Base-by-base conservation (phyloP, 2,888 invertebrate species). In the Drosophila paramelanica region DNA sequence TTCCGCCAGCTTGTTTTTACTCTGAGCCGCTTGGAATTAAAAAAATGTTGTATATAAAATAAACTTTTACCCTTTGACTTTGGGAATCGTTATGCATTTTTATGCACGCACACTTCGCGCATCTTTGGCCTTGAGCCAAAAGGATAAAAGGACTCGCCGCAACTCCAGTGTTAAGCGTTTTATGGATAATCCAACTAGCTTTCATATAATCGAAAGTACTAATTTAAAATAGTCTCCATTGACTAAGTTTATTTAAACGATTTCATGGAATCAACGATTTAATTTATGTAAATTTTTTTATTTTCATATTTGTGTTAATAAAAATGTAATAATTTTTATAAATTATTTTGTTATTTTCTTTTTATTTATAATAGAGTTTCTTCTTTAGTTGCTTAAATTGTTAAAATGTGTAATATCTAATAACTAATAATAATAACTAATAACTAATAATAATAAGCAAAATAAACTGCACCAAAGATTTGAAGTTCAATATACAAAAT, bases 41-140 rank as follows among this genome's bases (percentile, higher is more conserved):
- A 84, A 75, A 23, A 41, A 60, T 31, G 31, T 31, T 64, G 62
- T 73, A 49, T 65, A 70, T 67, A 72, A 76, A 84, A 81, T 78
- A 81, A 77, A 84, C 85, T 87, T 83, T 81, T 77, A 72, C 60
- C 66, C 78, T 87, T 83, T 87, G 87, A 84, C 82, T 84, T 72
- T 84, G 76, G 62, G 64, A 50, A 67, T 67, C 76, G 67, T 87
- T 75, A 77, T 80, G 75, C 74, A 76, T 77, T 80, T 77, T 80
- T 67, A 67, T 67, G 72, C 73, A 61, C 66, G 73, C 62, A 50
- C 52, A 67, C 57, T 59, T 65, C 64, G 52, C 72, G 38, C 66
- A 46, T 58, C 58, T 51, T 47, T 65, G 73, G 46, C 73, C 77
- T 62, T 77, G 72, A 27, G 72, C 52, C 36, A 36, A 51, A 56